A percentile compares a stretch with the other conserved stretches of the same genome.
Evolutionary conservation across 2,797 vertebrate genomes (phyloP).

Genomic region (Microcaecilia unicolor): DNA sequence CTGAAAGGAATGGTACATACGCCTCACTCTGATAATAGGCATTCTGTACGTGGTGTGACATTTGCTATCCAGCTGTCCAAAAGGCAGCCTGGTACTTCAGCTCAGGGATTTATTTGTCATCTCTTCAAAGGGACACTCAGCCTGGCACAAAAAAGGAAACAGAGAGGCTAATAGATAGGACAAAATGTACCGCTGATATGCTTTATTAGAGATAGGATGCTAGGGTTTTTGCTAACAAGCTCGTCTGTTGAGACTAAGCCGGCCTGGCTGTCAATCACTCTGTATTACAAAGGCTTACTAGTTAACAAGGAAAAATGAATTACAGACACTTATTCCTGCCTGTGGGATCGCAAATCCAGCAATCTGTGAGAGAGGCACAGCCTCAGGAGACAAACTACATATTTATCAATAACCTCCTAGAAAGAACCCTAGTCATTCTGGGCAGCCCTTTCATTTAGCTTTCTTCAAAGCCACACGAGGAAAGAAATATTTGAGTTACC

Average conservation of each 20-base stretch:
- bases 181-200: constrained; percentile 72
- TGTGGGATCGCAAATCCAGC: constrained; percentile 70
- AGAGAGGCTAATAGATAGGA: constrained; percentile 75
- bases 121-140: constrained; percentile 81
- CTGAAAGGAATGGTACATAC: constrained; percentile 76
- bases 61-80: constrained; percentile 79
- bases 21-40: constrained; percentile 78
- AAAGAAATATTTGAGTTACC: constrained; percentile 69
- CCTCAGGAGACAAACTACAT: constrained; percentile 66
- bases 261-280: constrained; percentile 71
- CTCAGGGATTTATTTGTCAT: constrained; percentile 78
- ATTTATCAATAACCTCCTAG: constrained; percentile 72
- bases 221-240: constrained; percentile 73
- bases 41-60: constrained; percentile 78
- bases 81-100: constrained; percentile 78
- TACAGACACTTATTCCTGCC: constrained; percentile 69
- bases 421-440: constrained; percentile 67
- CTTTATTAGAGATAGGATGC: constrained; percentile 70
- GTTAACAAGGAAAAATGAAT: constrained; percentile 72
- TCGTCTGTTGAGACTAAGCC: constrained; percentile 65
- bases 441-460: constrained; percentile 68
- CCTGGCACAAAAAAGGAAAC: constrained; percentile 78
- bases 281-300: constrained; percentile 65
- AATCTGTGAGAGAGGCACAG: constrained; percentile 68
- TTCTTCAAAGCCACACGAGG: constrained; percentile 61